Base-by-base conservation (phyloP, 92 coral and sea anemone genomes). In the Epizoanthus ramosus region DNA sequence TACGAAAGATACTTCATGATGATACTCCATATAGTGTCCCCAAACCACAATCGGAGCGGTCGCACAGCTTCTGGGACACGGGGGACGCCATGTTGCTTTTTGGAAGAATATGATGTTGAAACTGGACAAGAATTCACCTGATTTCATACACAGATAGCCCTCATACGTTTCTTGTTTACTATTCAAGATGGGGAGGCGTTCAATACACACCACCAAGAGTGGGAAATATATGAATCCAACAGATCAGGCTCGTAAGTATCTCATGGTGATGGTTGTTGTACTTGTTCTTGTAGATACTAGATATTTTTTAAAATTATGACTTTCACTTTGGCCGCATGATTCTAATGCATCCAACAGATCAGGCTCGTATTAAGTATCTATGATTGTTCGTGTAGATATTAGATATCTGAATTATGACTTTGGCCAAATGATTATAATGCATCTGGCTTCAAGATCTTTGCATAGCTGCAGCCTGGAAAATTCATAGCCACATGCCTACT, bases 211-310 rank as follows among this genome's bases (percentile, higher is more conserved):
- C 83, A 96, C 99, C 43, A 96, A 96, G 86, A 96, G 98, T 96
- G 99, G 99, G 70, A 96, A 96, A 83, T 96, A 94, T 64, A 96
- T 96, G 99, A 96, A 96, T 80, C 99, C 99, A 4, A 96, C 99
- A 25, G 99, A 96, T 84, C 99, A 96, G 91, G 99, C 99, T 28
- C 91, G 99, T 96, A 90, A 91, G 99, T 75, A 64, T 43, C 45
- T 1, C 10, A 43, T 43, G 50, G 1, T n/a, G n/a, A n/a, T n/a
- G n/a, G n/a, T n/a, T n/a, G n/a, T n/a, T n/a, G n/a, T n/a, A 6
- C 47, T 43, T 9, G 50, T 9, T 7, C 50, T 4, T 24, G 71
- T 24, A 66, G 28, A 13, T 66, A n/a, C 37, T 65, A 23, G 25
- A 65, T 12, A 65, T 65, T n/a, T 65, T 37, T 37, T 37, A 37